Evolutionary conservation across 2,113 vertebrate genomes (phyloP), one percentile per base, ranked within the genome.

Genomic region (Gopherus evgoodei): DNA sequence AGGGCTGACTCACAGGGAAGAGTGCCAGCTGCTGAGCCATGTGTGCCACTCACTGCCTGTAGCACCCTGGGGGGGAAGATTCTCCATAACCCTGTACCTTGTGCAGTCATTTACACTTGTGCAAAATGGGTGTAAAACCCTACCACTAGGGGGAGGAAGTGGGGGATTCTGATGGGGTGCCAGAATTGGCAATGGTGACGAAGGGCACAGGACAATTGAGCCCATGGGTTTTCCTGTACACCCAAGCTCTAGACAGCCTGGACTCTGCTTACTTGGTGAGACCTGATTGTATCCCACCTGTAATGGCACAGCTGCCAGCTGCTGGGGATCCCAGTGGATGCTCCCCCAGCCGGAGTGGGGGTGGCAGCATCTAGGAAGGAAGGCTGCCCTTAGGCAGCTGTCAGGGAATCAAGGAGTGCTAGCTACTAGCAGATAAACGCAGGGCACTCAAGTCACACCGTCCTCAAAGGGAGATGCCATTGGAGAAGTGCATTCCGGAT

Each of bases 221-320:
- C 42, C 38, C 38, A 25, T 8, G 42, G 11, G 42, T 47, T 47
- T 47, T 78, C 75, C 75, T 42, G 75, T 11, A 24, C 24, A 78
- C 4, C 24, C 75, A 42, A 76, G 38, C 38, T 27, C 10, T 44
- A 22, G 38, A 24, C n/a, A 78, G 75, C 42, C 75, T 27, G 22
- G 25, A 24, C 25, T 78, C 75, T 29, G 6, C 42, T 47, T 13
- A 47, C 25, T 25, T 47, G 75, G 75, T 7, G 24, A 47, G 24
- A 2, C 52, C 53, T 24, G 83, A 81, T 44, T 81, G 42, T 47
- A n/a, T 7, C 57, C 57, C 54, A 1, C 65, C 25, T 0, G 2
- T 27, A 49, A 56, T 21, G 5, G 5, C 87, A 47, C 29, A 47
- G 22, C 53, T 0, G 0, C 5, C 3, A 2, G 24, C 75, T 27